Evolutionary conservation across 2,113 vertebrate species (phyloP), one percentile per base, ranked within the genome.

Genomic region (Petroica traversi): DNA sequence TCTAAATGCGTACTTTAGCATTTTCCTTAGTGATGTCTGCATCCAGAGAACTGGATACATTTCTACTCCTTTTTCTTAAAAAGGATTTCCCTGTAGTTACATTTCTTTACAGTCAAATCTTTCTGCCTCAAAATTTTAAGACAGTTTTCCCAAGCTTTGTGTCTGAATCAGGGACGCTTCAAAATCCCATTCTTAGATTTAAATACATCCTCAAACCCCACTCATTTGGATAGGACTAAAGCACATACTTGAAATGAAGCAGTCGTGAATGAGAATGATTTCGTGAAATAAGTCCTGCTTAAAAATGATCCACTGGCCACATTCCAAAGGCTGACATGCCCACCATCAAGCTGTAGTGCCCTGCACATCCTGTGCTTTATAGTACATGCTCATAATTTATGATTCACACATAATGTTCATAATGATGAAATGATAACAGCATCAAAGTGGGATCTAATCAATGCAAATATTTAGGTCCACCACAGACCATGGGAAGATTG

Each of bases 391-490:
- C 80, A 9, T 55, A 40, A 78, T 46, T 83, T 36, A 38, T 92
- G 74, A 89, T 58, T 94, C 71, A 79, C 24, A 33, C 33, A 2
- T n/a, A n/a, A 29, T 36, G 28, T 55, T 92, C 51, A 24, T n/a
- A 25, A 26, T 3, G 14, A 82, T 62, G 73, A 66, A 76, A 38
- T 18, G 34, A n/a, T 24, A 67, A 76, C 74, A 93, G n/a, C 85
- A 41, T 19, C 82, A 52, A 71, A 74, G 34, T 66, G 40, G 29
- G 54, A 80, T 66, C 41, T 76, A 89, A 89, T 79, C 46, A 41
- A 20, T 51, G 81, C 55, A 95, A 92, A 94, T 89, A 85, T 82
- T 95, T 82, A 26, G 74, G 57, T 80, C 59, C 59, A n/a, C 36
- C 62, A 6, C 10, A 22, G 75, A 57, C 55, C 45, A 51, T 2